phyloP scores from a whole-genome alignment of 2,888 invertebrate species.

The Elaeidobius kamerunicus region DNA sequence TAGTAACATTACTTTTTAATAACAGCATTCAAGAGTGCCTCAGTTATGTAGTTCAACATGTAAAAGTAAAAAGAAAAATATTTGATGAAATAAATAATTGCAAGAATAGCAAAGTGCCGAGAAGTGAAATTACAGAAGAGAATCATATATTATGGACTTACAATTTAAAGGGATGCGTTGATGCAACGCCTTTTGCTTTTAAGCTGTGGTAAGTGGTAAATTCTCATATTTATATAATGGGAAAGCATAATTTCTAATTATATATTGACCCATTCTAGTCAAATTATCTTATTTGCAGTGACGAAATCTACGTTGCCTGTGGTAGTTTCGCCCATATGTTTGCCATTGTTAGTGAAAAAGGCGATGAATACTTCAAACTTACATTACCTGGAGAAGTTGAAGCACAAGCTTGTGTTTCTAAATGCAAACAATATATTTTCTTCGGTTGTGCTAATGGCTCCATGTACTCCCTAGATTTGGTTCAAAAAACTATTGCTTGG shows the following conservation, averaged over 20 bases:
- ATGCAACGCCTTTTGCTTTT: conserved; percentile 68
- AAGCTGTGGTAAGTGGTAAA: conserved; percentile 46
- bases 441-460: conserved; percentile 77
- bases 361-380: conserved; percentile 52
- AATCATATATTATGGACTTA: conserved; percentile 53
- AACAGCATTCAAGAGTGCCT: conserved; percentile 48
- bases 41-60: conserved; percentile 42
- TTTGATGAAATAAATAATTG: not conserved
- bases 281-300: conserved; percentile 29
- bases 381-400: conserved; percentile 69
- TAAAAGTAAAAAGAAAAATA: conserved; percentile 38
- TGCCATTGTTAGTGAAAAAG: conserved; percentile 57
- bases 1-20: conserved; percentile 56
- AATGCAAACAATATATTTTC: conserved; percentile 53
- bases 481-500: conserved; percentile 59
- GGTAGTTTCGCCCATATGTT: conserved; percentile 76
- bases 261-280: not conserved
- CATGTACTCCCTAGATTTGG: conserved; percentile 62
- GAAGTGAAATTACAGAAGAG: conserved; percentile 21
- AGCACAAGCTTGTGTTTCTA: conserved; percentile 51
- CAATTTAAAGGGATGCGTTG: conserved; percentile 76
- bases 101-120: not conserved
- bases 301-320: conserved; percentile 51
- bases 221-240: not conserved
- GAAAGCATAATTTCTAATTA: conserved; percentile 2